Conservation (phyloP, 2,113 vertebrate species). For the Dascyllus trimaculatus region DNA sequence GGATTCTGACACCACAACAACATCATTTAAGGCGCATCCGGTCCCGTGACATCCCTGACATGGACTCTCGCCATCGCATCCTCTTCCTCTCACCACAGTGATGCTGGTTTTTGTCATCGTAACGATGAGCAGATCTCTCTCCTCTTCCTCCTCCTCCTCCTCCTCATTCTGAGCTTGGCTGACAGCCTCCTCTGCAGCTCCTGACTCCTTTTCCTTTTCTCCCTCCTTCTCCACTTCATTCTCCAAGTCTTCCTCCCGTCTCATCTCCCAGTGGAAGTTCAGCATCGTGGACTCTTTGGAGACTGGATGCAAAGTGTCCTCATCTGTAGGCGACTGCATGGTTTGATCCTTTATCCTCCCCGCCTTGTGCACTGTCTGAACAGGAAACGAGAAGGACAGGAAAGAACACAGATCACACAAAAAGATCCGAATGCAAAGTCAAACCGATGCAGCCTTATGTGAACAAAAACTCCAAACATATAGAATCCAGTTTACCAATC, state of each 20-base stretch:
- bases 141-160: background rate
- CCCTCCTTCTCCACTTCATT: background rate
- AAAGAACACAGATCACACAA: background rate
- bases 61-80: conserved; percentile 27
- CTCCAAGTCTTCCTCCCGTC: conserved; percentile 34
- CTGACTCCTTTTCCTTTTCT: background rate
- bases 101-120: conserved; percentile 77
- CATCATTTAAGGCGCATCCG: conserved; percentile 66
- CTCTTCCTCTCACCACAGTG: conserved; percentile 72
- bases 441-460: too few species aligned
- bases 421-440: too few species aligned
- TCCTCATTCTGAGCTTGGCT: background rate
- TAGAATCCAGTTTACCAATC: too few species aligned
- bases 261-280: conserved; percentile 75
- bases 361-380: conserved; percentile 76
- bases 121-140: conserved; percentile 68
- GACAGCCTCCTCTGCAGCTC: background rate
- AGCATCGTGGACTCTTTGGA: conserved; percentile 64
- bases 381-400: background rate
- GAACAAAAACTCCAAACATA: too few species aligned
- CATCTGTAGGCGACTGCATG: background rate
- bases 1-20: conserved; percentile 70
- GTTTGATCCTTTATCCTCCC: background rate
- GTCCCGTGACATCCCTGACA: conserved; percentile 54
- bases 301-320: conserved; percentile 51